phyloP scores from a whole-genome alignment of 2,888 invertebrate genomes.

The Sphaeridia pumilis region DNA sequence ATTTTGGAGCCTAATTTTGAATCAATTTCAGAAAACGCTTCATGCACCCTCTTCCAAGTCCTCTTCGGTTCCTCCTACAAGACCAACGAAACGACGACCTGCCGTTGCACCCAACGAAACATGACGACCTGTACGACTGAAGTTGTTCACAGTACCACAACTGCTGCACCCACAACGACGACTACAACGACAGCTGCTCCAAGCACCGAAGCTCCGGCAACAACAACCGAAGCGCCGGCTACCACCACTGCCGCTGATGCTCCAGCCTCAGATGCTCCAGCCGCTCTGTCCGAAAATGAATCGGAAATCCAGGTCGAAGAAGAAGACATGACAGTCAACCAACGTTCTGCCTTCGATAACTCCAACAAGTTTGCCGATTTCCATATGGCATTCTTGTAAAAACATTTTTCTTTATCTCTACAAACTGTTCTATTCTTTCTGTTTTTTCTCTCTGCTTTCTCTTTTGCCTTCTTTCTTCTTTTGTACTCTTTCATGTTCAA shows the following conservation, averaged over 20 bases:
- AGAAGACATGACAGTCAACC: no score
- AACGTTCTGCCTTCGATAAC: no score
- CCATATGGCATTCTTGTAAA: neutral
- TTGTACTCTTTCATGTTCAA: no score
- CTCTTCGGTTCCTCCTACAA: neutral
- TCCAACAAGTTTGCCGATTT: neutral
- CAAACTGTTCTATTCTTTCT: no score
- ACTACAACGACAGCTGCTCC: neutral
- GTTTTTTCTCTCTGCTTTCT: no score
- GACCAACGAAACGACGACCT: slow-evolving; percentile 5
- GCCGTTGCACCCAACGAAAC: neutral
- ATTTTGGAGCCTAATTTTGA: no score
- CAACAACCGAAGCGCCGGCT: neutral
- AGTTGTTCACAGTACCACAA: neutral
- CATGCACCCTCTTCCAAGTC: neutral
- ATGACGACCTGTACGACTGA: slow-evolving; percentile 1
- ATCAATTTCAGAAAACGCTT: slow-evolving; percentile 1
- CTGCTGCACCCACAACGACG: no score
- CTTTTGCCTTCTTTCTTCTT: no score
- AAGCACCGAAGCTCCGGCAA: neutral
- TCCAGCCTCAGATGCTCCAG: neutral
- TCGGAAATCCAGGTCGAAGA: no score
- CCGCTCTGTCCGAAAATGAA: no score
- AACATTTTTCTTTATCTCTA: no score
- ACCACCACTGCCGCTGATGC: neutral